Percentiles rank a stretch among this genome's conserved stretches.
These are phyloP conservation scores for Callospermophilus lateralis DNA, from an alignment of 2,113 vertebrate species.

Conservation along the genomic window DNA sequence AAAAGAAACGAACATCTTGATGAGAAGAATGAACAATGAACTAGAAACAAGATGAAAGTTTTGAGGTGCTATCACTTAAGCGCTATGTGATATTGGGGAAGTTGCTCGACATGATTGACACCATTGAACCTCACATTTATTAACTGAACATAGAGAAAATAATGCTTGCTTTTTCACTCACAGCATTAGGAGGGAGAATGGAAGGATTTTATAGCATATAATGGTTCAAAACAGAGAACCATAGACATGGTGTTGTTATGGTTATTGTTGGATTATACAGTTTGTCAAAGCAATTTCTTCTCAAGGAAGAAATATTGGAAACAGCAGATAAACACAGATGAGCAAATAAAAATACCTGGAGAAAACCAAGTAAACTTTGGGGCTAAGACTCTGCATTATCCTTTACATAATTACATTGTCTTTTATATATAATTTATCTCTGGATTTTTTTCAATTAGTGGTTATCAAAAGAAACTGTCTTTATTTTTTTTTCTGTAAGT, in stretches of 20 bases:
- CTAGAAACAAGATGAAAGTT: neutral
- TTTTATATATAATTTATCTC: neutral
- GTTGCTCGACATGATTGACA: accelerated
- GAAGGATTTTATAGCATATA: neutral
- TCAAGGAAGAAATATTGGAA: neutral
- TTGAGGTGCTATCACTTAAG: neutral
- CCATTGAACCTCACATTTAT: too few species aligned
- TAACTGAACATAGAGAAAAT: neutral
- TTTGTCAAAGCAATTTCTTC: neutral
- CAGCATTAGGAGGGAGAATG: neutral
- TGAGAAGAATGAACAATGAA: neutral
- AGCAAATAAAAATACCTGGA: neutral
- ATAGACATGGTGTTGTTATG: neutral
- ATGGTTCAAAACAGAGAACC: neutral
- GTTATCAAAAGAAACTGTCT: neutral
- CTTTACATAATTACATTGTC: neutral
- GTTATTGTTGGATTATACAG: neutral
- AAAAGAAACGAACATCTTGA: neutral
- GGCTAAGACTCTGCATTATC: neutral
- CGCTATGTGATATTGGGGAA: neutral
- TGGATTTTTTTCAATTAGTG: neutral
- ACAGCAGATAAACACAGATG: neutral
- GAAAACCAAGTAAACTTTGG: neutral
- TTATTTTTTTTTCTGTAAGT: neutral
- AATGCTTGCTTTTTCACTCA: neutral